A percentile compares a stretch with the other conserved stretches of the same genome.
Evolutionary conservation across 2,797 vertebrate genomes (phyloP).

Genomic region (Pantherophis vulpinus): DNA sequence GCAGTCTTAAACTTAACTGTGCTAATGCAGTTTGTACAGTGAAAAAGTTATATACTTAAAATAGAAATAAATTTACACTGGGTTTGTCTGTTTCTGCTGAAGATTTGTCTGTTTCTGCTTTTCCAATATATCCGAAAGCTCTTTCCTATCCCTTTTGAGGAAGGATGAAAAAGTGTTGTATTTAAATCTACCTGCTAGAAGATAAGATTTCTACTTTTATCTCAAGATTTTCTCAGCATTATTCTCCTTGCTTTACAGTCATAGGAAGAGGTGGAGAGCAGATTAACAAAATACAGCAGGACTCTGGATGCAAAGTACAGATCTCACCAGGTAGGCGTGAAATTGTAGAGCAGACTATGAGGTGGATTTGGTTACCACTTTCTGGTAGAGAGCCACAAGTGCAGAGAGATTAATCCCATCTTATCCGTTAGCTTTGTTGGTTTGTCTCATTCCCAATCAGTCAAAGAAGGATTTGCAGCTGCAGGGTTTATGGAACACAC

Average conservation of each 20-base stretch:
- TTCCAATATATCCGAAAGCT: background rate
- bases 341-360: rapidly evolving
- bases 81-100: background rate
- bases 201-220: background rate
- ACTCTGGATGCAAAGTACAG: slow-evolving; percentile 94
- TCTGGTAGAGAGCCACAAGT: background rate
- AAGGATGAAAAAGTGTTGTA: background rate
- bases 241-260: slow-evolving; percentile 71
- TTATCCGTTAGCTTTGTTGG: background rate
- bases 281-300: slow-evolving; percentile 94
- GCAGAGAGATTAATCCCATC: background rate
- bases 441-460: background rate
- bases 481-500: background rate
- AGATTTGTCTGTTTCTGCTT: background rate
- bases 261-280: slow-evolving; percentile 93
- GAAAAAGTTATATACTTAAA: background rate
- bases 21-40: background rate
- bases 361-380: background rate
- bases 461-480: background rate
- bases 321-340: slow-evolving; percentile 84
- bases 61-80: background rate
- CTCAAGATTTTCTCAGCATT: background rate
- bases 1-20: background rate
- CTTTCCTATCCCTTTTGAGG: background rate
- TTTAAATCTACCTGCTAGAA: background rate